Evolutionary conservation across 2,888 invertebrate genomes (phyloP).

Genomic region (Stegophylla sp.): DNA sequence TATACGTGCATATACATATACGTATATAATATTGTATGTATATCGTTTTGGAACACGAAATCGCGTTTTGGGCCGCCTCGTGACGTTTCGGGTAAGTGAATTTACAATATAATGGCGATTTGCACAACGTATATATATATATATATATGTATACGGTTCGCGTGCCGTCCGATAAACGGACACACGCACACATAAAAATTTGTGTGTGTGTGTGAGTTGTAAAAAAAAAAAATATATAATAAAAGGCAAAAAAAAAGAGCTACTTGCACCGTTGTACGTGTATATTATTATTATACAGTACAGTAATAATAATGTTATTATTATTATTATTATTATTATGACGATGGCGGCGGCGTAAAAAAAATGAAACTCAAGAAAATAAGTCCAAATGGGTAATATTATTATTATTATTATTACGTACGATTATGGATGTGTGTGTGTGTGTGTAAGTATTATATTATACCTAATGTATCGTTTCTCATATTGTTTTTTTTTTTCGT

Average conservation of each 20-base stretch:
- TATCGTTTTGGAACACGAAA: conserved; percentile 30
- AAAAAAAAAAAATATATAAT: too few species aligned
- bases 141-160: too few species aligned
- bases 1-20: neutral
- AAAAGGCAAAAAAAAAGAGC: too few species aligned
- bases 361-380: neutral
- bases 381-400: neutral
- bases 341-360: neutral
- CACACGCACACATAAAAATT: neutral
- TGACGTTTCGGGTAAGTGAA: conserved; percentile 15
- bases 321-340: neutral
- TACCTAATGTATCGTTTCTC: neutral
- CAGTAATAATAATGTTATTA: neutral
- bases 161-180: conserved; percentile 42
- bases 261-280: too few species aligned
- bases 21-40: neutral
- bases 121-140: too few species aligned
- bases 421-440: neutral
- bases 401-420: neutral
- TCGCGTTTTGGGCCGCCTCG: neutral
- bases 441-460: too few species aligned
- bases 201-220: too few species aligned
- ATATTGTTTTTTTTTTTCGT: conserved; percentile 15
- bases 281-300: too few species aligned
- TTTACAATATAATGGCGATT: conserved; percentile 25